These are phyloP conservation scores for Temnothorax curvispinosus DNA, from an alignment of 1,140 invertebrate species.

Conservation along the genomic window DNA sequence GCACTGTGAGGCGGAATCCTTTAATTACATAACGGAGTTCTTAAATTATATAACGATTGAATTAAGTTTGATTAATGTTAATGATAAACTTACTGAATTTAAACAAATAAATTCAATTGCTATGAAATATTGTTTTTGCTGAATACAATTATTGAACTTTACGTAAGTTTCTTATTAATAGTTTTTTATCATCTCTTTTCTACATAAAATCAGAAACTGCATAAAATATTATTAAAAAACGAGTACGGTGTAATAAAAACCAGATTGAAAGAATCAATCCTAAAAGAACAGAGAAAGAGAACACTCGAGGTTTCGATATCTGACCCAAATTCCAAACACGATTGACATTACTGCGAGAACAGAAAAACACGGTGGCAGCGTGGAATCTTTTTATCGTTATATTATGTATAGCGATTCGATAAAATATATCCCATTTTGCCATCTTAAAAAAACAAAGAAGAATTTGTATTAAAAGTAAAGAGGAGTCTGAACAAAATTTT, in stretches of 20 bases:
- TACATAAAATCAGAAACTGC: neutral
- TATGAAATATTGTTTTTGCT: neutral
- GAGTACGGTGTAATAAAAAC: neutral
- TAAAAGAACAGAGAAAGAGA: neutral
- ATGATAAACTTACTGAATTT: neutral
- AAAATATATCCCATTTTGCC: neutral
- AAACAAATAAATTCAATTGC: neutral
- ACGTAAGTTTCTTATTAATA: neutral
- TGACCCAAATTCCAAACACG: slow-evolving; percentile 30
- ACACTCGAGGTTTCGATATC: neutral
- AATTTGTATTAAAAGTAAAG: neutral
- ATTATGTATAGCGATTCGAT: neutral
- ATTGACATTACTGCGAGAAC: neutral
- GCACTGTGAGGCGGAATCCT: neutral
- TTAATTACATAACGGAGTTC: neutral
- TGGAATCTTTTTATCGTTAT: slow-evolving; percentile 8
- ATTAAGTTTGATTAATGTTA: neutral
- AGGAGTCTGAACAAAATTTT: neutral
- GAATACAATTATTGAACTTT: neutral
- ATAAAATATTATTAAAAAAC: neutral
- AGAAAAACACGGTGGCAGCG: neutral
- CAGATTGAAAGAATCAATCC: neutral
- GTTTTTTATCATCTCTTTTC: neutral
- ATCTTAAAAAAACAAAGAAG: neutral
- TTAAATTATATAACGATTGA: neutral